Base-by-base conservation (phyloP, 2,113 vertebrate genomes). In the Castor canadensis region DNA sequence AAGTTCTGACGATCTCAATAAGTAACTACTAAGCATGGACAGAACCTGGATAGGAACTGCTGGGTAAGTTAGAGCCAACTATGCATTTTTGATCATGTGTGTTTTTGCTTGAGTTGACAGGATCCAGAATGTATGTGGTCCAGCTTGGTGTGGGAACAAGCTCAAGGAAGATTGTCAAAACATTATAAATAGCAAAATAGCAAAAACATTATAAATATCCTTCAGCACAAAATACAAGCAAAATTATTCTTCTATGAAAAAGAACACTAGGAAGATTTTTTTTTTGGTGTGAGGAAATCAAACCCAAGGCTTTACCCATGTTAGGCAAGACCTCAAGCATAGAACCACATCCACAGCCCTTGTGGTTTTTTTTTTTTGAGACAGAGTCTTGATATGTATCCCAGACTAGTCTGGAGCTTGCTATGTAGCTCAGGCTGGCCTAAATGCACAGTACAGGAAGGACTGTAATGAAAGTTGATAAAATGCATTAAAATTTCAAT, bases 1-100 rank as follows among this genome's bases (percentile, higher is more conserved):
- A 54, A 45, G 35, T 64, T 80, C 79, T 84, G n/a, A 88, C 56
- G 94, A 32, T 54, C 69, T 49, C 85, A 56, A 76, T 71, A 91
- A 16, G 6, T 49, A 71, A 72, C 28, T 35, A 47, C 38, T 11
- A 47, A 86, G 19, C 3, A 75, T 10, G 19, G 38, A 6, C 93
- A 43, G 26, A 90, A 45, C 38, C 5, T 72, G 40, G 15, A 12
- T 22, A 71, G 73, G 40, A 72, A 32, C 2, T 13, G 17, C 45
- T 19, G 38, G n/a, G 72, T 12, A 4, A 85, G 22, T 75, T 2
- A 71, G 9, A 47, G 15, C 32, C 11, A 72, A 79, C 19, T 16
- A 2, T 11, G 19, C 16, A 30, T 64, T 26, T n/a, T 54, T 17
- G 30, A 12, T 2, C 47, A 43, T 2, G 40, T 2, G 43, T 0